Evolutionary conservation across 2,113 vertebrate genomes (phyloP).

Genomic region (Callocephalon fimbriatum): DNA sequence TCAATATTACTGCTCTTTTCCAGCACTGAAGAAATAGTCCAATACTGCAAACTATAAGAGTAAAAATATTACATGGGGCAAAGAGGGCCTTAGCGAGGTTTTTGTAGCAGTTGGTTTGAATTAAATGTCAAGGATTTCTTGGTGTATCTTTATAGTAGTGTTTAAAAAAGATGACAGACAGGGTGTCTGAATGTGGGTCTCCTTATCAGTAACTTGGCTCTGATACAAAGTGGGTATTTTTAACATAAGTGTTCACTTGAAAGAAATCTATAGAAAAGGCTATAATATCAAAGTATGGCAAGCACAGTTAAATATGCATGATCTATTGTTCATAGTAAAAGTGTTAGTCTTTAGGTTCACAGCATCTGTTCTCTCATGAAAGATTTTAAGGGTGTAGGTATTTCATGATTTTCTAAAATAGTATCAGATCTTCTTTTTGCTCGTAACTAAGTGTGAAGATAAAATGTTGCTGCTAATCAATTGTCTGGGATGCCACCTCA

Average conservation of each 20-base stretch:
- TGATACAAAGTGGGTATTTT: constrained; percentile 53
- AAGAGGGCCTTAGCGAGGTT: background rate
- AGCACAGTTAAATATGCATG: constrained; percentile 58
- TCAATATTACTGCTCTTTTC: constrained; percentile 1
- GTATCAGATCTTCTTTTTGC: constrained; percentile 71
- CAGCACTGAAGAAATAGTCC: background rate
- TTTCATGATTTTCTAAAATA: constrained; percentile 65
- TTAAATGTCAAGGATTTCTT: background rate
- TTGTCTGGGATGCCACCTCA: constrained; percentile 77
- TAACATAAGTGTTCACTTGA: background rate
- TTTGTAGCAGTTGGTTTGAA: constrained; percentile 21
- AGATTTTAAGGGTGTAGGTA: constrained; percentile 71
- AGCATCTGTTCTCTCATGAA: constrained; percentile 52
- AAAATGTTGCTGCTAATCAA: constrained; percentile 73
- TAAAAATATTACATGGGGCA: background rate
- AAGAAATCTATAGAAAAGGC: constrained; percentile 61
- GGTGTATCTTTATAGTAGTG: background rate
- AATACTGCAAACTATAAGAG: background rate
- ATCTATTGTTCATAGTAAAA: constrained; percentile 15
- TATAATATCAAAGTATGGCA: constrained; percentile 71
- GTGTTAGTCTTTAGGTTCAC: background rate
- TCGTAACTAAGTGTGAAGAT: constrained; percentile 65
- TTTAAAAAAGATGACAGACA: background rate
- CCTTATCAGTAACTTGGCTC: constrained; percentile 50
- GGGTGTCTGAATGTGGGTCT: background rate